A percentile compares a stretch with the other conserved stretches of the same genome.
Conservation (phyloP, 2,113 vertebrate genomes). For the Gallinago media region DNA sequence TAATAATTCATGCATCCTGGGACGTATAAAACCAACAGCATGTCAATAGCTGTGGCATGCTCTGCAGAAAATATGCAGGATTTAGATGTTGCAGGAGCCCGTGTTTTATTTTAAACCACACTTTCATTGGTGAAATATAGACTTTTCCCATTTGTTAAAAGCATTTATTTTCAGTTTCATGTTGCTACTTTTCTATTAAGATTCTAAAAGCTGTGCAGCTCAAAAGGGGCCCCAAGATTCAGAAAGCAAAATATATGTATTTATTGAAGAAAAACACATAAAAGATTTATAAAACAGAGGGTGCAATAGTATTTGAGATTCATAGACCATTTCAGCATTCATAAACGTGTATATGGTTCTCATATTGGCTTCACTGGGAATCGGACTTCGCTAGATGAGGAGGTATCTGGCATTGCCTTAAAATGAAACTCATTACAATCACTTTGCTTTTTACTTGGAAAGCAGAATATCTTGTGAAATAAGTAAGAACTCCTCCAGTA, state of each 20-base stretch:
- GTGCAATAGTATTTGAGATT: slow-evolving; percentile 56
- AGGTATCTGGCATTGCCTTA: background rate
- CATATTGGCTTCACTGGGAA: background rate
- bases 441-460: slow-evolving; percentile 23
- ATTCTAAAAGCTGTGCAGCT: background rate
- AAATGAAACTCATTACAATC: background rate
- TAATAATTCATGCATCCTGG: slow-evolving; percentile 78
- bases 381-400: background rate
- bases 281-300: slow-evolving; percentile 67
- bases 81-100: slow-evolving; percentile 46
- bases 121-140: slow-evolving; percentile 39
- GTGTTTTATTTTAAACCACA: slow-evolving; percentile 36
- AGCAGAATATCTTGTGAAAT: background rate
- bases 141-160: slow-evolving; percentile 30
- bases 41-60: slow-evolving; percentile 66
- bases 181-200: slow-evolving; percentile 21
- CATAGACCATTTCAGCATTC: slow-evolving; percentile 25
- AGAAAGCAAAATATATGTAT: slow-evolving; percentile 51
- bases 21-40: slow-evolving; percentile 71
- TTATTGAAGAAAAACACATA: slow-evolving; percentile 68
- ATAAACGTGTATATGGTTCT: background rate
- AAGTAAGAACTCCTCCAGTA: background rate
- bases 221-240: background rate
- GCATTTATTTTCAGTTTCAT: background rate
- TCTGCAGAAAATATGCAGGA: slow-evolving; percentile 67